Conservation (phyloP, 53 echinoderm and acorn worm species). For the Arbacia lixula region DNA sequence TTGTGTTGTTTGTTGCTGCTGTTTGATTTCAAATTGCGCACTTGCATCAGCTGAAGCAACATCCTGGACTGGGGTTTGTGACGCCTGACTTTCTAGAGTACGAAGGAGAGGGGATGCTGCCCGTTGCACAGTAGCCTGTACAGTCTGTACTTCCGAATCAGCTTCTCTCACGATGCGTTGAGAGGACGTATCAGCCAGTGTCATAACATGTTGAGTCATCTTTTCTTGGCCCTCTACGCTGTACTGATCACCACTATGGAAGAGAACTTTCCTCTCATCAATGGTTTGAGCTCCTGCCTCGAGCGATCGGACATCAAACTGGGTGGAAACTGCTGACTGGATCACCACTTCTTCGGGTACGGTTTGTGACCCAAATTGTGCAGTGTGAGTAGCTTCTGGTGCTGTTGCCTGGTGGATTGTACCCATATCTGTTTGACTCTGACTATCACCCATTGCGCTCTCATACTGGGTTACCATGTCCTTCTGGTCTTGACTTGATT, state of each 20-base stretch:
- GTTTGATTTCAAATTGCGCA: conserved; percentile 11
- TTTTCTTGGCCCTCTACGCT: neutral
- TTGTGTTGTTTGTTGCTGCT: conserved; percentile 5
- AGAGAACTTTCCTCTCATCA: neutral
- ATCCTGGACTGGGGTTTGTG: neutral
- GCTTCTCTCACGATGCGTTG: neutral
- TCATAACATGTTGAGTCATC: conserved; percentile 4
- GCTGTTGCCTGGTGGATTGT: neutral
- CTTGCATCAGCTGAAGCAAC: neutral
- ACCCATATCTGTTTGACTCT: neutral
- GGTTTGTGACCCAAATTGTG: neutral
- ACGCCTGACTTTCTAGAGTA: neutral
- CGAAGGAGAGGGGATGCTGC: conserved; percentile 19
- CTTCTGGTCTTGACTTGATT: conserved; percentile 1
- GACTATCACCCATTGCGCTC: neutral
- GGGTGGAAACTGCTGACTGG: conserved; percentile 1
- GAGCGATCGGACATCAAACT: neutral
- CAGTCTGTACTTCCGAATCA: neutral
- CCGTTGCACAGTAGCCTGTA: neutral
- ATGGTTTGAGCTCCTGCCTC: conserved; percentile 9
- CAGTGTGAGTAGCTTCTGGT: neutral
- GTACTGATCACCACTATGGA: conserved; percentile 11
- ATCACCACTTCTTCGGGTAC: neutral
- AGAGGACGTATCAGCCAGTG: neutral
- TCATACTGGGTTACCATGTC: conserved; percentile 11